A percentile compares a stretch with the other conserved stretches of the same genome.
Evolutionary conservation across 2,113 vertebrate genomes (phyloP).

Genomic region (Oncorhynchus kisutch): DNA sequence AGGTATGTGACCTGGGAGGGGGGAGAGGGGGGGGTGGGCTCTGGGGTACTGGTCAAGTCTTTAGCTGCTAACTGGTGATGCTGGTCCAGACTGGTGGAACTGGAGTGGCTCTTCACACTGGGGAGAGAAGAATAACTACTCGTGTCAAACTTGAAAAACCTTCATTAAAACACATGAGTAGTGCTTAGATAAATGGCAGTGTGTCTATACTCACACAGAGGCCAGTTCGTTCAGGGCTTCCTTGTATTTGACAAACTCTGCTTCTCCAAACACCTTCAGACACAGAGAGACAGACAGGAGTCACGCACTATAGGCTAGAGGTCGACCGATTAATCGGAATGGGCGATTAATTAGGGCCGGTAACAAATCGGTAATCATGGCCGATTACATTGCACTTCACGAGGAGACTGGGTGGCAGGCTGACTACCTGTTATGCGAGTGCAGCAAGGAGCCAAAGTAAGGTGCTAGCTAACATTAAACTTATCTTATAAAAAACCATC

Average conservation of each 20-base stretch:
- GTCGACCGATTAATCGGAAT: too few species aligned
- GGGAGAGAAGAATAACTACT: neutral
- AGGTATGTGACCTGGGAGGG: constrained; percentile 88
- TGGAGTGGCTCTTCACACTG: constrained; percentile 67
- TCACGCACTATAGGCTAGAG: neutral
- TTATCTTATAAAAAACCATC: too few species aligned
- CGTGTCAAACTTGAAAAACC: neutral
- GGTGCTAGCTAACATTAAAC: too few species aligned
- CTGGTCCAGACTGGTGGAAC: constrained; percentile 69
- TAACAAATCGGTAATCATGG: too few species aligned
- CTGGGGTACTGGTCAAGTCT: constrained; percentile 82
- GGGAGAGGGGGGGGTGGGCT: constrained; percentile 56
- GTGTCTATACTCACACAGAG: constrained; percentile 77
- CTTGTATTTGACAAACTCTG: constrained; percentile 85
- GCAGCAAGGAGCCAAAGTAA: too few species aligned
- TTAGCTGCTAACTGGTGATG: constrained; percentile 90
- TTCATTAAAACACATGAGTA: neutral
- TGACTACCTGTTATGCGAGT: too few species aligned
- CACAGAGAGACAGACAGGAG: constrained; percentile 1
- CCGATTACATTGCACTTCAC: too few species aligned
- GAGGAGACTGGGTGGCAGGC: too few species aligned
- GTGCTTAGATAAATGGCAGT: neutral
- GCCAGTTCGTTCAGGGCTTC: constrained; percentile 85
- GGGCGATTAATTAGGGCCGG: too few species aligned
- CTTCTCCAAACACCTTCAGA: constrained; percentile 82